These are phyloP conservation scores for Heliothis virescens DNA, from an alignment of 1,140 invertebrate species.

Conservation along the genomic window DNA sequence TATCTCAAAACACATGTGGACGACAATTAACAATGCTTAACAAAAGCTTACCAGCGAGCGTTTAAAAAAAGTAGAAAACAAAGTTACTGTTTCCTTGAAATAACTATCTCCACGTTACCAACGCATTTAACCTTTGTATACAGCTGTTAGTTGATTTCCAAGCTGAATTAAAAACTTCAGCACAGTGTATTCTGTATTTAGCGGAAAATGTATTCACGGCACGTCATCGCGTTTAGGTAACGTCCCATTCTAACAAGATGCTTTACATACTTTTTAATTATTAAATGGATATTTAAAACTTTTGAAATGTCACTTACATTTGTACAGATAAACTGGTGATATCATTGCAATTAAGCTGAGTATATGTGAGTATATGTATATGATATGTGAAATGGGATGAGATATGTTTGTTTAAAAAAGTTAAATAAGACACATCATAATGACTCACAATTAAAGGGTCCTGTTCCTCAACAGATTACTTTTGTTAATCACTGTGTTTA, in stretches of 20 bases:
- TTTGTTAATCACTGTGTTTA: no score
- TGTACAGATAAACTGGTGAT: not conserved
- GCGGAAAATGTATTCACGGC: conserved; percentile 31
- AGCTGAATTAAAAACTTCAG: conserved; percentile 11
- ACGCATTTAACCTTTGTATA: not conserved
- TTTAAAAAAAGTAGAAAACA: no score
- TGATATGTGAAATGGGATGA: not conserved
- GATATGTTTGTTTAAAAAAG: not conserved
- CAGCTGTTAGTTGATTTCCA: not conserved
- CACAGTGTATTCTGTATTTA: conserved; percentile 33
- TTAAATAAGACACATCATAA: not conserved
- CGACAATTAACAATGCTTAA: no score
- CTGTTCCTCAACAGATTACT: no score
- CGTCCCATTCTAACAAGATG: conserved; percentile 19
- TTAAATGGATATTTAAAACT: conserved; percentile 43
- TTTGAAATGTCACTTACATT: not conserved
- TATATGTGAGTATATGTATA: no score
- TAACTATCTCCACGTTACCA: not conserved
- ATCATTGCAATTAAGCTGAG: conserved; percentile 24
- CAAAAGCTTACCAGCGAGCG: no score
- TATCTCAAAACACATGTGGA: no score
- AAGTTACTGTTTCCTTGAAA: not conserved
- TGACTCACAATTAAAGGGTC: not conserved
- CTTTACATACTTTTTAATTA: conserved; percentile 39
- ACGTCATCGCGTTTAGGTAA: conserved; percentile 39